Evolutionary conservation across 2,113 vertebrate species (phyloP), one percentile per base, ranked within the genome.

Genomic region (Carettochelys insculpta): DNA sequence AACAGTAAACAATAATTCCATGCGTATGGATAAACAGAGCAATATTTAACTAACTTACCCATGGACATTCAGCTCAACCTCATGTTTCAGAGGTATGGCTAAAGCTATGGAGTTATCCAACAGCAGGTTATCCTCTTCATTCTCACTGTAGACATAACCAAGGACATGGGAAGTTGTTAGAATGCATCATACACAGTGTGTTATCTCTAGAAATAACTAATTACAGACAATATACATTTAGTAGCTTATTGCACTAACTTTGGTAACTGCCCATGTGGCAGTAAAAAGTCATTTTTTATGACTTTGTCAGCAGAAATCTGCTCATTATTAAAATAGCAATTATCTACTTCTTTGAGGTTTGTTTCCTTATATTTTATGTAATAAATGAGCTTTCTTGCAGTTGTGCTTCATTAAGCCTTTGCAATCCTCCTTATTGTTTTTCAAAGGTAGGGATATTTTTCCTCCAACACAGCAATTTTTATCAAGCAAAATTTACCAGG

Each of bases 21-120:
- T 12, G 5, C 34, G 45, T 27, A 5, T 71, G 43, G 58, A 82
- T 45, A 24, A 52, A 24, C 5, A 80, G 14, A 68, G n/a, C 61
- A 68, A 38, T n/a, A 19, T 89, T 71, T 0, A 87, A 68, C 8
- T 82, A 52, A 95, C 98, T 98, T 95, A 99, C 99, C 99, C 99
- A 3, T 99, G 98, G 92, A 98, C 91, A 88, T 97, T 97, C 65
- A 99, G 90, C 65, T 98, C 97, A 2, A 98, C 95, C 73, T 98
- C 99, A 1, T 99, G 98, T 97, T 98, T 99, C 8, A 99, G 98
- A 82, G 98, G 98, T 87, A 99, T 88, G 2, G 51, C 38, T 79
- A 99, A 95, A 31, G 90, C 97, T 25, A 98, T 77, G 2, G 34
- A 61, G 91, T 99, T 99, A 93, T 98, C 98, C 85, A 94, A 86